Percentiles rank a stretch among this genome's conserved stretches.
Conservation (phyloP, 2,888 invertebrate species). For the Athetis lepigone region DNA sequence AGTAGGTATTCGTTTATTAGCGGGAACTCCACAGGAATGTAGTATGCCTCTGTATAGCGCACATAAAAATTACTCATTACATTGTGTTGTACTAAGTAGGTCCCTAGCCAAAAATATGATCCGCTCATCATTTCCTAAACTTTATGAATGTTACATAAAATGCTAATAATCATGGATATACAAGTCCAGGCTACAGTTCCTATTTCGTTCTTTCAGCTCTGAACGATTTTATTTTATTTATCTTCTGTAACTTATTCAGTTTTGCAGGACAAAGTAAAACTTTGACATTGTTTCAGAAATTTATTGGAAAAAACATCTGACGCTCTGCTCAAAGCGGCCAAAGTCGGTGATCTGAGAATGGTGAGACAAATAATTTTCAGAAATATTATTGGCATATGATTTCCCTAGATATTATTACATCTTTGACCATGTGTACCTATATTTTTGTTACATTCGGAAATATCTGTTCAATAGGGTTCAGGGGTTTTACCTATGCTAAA, state of each 20-base stretch:
- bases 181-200: constrained; percentile 5
- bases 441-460: constrained; percentile 12
- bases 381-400: constrained; percentile 31
- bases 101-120: not conserved
- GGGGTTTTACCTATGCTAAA: no score
- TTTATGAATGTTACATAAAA: constrained; percentile 13
- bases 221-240: constrained; percentile 47
- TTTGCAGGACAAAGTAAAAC: constrained; percentile 53
- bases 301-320: constrained; percentile 95
- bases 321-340: constrained; percentile 95
- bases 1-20: constrained; percentile 16
- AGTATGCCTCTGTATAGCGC: constrained; percentile 5
- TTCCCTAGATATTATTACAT: no score
- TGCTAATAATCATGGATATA: constrained; percentile 2
- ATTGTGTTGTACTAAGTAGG: no score
- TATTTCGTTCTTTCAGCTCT: constrained; percentile 18
- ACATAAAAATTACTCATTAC: not conserved
- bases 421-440: no score
- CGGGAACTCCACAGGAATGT: not conserved
- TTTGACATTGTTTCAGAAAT: constrained; percentile 91
- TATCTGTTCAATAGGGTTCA: not conserved
- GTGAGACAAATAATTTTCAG: constrained; percentile 83
- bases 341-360: constrained; percentile 94
- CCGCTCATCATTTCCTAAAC: no score
- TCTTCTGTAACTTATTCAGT: constrained; percentile 43